A percentile compares a stretch with the other conserved stretches of the same genome.
These are phyloP conservation scores for Mohoua ochrocephala DNA, from an alignment of 2,113 vertebrate species.

Conservation along the genomic window DNA sequence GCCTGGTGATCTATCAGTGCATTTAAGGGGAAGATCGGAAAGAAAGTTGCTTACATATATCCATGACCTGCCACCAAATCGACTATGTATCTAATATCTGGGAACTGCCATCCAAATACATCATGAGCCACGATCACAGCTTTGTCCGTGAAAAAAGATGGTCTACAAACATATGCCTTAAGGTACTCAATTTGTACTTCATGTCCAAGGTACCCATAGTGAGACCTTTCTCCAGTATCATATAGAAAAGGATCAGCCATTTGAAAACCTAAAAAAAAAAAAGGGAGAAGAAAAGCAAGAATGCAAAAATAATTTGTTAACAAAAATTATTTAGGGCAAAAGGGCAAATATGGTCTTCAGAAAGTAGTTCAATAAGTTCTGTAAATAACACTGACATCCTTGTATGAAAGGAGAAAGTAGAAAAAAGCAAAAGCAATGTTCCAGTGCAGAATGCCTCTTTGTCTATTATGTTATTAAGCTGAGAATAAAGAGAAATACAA, in stretches of 20 bases:
- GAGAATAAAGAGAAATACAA: too few species aligned
- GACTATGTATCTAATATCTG: slow-evolving; percentile 89
- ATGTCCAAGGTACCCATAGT: slow-evolving; percentile 79
- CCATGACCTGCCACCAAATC: slow-evolving; percentile 87
- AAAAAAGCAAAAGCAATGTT: too few species aligned
- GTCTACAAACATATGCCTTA: slow-evolving; percentile 81
- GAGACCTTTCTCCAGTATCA: slow-evolving; percentile 78
- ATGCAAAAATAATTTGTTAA: not conserved
- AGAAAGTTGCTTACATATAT: slow-evolving; percentile 76
- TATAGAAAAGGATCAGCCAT: slow-evolving; percentile 92
- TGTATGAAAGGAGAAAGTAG: too few species aligned
- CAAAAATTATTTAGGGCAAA: too few species aligned
- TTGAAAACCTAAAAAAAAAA: not conserved
- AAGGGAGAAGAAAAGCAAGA: not conserved
- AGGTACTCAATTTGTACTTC: slow-evolving; percentile 86
- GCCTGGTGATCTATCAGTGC: not conserved
- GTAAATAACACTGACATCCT: too few species aligned
- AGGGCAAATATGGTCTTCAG: too few species aligned
- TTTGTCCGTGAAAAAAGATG: slow-evolving; percentile 72
- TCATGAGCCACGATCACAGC: slow-evolving; percentile 90
- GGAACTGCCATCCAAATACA: slow-evolving; percentile 86
- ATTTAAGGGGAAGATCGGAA: not conserved
- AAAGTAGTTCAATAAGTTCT: too few species aligned
- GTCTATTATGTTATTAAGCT: too few species aligned
- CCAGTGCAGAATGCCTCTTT: too few species aligned